phyloP scores from a whole-genome alignment of 2,797 vertebrate species.

The Liasis olivaceus region DNA sequence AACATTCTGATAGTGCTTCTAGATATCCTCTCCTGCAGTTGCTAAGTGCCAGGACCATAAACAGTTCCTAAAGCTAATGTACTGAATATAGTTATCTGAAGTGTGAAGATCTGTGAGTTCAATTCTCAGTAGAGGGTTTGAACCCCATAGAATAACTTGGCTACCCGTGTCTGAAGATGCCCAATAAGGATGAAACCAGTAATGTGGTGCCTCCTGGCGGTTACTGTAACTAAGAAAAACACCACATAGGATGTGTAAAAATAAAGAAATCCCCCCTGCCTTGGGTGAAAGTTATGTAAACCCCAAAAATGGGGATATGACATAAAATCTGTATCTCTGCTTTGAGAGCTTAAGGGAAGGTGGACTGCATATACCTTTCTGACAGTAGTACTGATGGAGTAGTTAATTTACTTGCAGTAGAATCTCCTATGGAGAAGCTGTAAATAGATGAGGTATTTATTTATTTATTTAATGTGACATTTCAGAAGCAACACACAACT shows the following conservation, averaged over 20 bases:
- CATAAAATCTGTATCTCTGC: background rate
- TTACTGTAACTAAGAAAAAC: background rate
- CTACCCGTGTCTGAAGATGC: background rate
- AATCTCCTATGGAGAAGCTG: background rate
- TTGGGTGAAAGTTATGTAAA: background rate
- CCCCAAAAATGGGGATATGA: background rate
- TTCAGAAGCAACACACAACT: constrained; percentile 49
- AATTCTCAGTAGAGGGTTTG: background rate
- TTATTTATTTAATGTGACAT: constrained; percentile 59
- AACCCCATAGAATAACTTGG: background rate
- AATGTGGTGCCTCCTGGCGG: background rate
- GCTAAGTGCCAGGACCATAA: background rate
- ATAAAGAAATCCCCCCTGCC: background rate
- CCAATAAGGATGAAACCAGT: background rate
- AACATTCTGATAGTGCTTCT: background rate
- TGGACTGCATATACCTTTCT: background rate
- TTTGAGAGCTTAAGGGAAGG: background rate
- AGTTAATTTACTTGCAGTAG: constrained; percentile 55
- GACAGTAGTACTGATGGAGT: constrained; percentile 46
- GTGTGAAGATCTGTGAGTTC: background rate
- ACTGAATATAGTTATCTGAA: background rate
- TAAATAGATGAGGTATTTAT: constrained; percentile 40
- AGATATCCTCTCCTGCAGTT: background rate
- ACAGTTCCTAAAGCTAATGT: background rate
- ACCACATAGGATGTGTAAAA: background rate